Evolutionary conservation across 2,888 invertebrate species (phyloP).

Genomic region (Aromia moschata): DNA sequence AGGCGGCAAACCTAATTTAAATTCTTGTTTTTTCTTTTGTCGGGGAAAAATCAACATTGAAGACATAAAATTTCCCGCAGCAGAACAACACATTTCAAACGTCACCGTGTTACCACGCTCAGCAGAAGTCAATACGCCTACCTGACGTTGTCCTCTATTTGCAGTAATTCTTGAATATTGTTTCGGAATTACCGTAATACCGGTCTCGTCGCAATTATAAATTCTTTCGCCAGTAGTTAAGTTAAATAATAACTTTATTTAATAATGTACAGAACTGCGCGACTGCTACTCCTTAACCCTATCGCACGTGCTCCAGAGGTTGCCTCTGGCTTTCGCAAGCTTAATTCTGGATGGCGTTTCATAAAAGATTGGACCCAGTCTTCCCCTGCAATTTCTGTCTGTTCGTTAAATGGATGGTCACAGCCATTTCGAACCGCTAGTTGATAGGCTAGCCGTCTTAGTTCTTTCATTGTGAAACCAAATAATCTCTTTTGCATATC

Average conservation of each 20-base stretch:
- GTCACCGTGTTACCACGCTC: neutral
- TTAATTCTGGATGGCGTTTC: constrained; percentile 42
- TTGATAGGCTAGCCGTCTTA: neutral
- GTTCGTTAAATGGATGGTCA: neutral
- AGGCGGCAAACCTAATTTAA: neutral
- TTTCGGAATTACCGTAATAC: constrained; percentile 15
- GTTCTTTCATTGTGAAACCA: neutral
- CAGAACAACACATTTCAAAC: neutral
- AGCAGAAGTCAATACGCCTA: neutral
- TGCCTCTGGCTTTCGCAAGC: constrained; percentile 48
- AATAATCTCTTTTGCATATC: neutral
- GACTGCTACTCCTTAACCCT: constrained; percentile 47
- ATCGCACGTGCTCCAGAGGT: constrained; percentile 48
- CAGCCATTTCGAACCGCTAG: neutral
- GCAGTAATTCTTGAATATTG: neutral
- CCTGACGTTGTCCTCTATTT: neutral
- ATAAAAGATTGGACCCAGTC: constrained; percentile 46
- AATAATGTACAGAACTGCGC: constrained; percentile 37
- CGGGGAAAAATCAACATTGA: neutral
- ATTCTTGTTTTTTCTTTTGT: neutral
- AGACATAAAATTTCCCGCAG: neutral
- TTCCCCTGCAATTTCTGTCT: constrained; percentile 33
- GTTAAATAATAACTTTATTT: too few species aligned
- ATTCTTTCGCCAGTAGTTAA: constrained; percentile 15
- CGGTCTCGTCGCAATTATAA: constrained; percentile 24